Evolutionary conservation across 2,888 invertebrate genomes (phyloP), one percentile per base, ranked within the genome.

Genomic region (Nemotelus pantherinus): DNA sequence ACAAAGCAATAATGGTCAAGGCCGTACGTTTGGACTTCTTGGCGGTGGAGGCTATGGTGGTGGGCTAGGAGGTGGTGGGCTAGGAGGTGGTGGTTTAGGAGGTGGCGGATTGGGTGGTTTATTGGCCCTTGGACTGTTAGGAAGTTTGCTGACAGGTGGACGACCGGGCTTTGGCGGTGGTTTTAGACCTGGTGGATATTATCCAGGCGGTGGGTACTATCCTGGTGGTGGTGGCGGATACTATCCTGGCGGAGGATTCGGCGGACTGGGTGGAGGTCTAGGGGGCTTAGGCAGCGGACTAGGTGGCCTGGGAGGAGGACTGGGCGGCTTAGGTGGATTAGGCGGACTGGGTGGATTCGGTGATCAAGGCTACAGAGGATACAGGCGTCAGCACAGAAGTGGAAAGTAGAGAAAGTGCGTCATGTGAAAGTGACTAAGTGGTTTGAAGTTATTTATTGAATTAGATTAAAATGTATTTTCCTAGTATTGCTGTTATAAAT

Each of bases 21-120:
- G 72, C 7, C 72, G 72, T 7, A 72, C 72, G 3, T 72, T 72
- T 72, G 72, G 72, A 58, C 25, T 72, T 45, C 72, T 72, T 2
- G 72, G 72, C 45, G 72, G 72, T 7, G 65, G 65, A 3, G 72
- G 72, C 3, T 39, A 45, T 6, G 72, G 72, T 41, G 44, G 45
- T 68, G 72, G 72, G 5, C 25, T 72, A 3, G 72, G 71, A 7
- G 71, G 71, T n/a, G 25, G 25, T 25, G 25, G 25, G 0, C 1
- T 25, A 25, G 25, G 25, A 25, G 25, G 25, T 25, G 25, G 25
- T 25, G 25, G 25, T 1, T 25, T 25, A 25, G 25, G 25, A 44
- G 44, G 45, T 10, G 9, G 44, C 39, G 47, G 44, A 4, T 45
- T 65, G 47, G 65, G 65, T 45, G 45, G 44, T 65, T 47, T 65